Evolutionary conservation across 2,888 invertebrate species (phyloP).

Genomic region (Xestia sexstrigata): DNA sequence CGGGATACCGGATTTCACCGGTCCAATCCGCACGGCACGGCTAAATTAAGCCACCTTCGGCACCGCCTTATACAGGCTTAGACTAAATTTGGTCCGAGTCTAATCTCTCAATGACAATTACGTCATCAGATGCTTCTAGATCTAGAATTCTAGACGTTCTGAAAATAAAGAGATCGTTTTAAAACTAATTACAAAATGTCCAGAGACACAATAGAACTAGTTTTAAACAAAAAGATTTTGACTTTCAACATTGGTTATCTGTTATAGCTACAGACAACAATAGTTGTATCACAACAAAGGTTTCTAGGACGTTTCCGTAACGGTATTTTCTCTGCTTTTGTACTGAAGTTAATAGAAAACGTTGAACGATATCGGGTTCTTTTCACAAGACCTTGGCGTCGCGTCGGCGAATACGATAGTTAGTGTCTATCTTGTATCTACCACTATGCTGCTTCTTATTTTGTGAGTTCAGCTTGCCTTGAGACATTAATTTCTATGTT

Average conservation of each 20-base stretch:
- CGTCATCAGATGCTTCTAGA: conserved; percentile 36
- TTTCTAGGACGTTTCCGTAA: conserved; percentile 84
- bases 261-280: conserved; percentile 81
- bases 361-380: conserved; percentile 79
- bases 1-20: conserved; percentile 66
- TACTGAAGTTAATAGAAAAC: conserved; percentile 82
- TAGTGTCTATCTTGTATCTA: conserved; percentile 68
- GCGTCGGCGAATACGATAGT: conserved; percentile 69
- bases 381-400: conserved; percentile 72
- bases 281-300: conserved; percentile 82
- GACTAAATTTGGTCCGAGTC: conserved; percentile 11
- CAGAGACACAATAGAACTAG: conserved; percentile 49
- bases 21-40: conserved; percentile 41
- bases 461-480: conserved; percentile 39
- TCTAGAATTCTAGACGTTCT: conserved; percentile 14
- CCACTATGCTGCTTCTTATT: conserved; percentile 65
- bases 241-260: conserved; percentile 77
- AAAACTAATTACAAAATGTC: conserved; percentile 49
- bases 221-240: conserved; percentile 61
- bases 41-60: conserved; percentile 52
- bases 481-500: conserved; percentile 17
- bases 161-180: conserved; percentile 33
- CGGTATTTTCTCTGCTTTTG: conserved; percentile 83
- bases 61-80: conserved; percentile 38
- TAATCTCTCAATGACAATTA: conserved; percentile 46